A percentile compares a stretch with the other conserved stretches of the same genome.
phyloP scores from a whole-genome alignment of 1,140 invertebrate genomes.

The Aradophagus sp. region DNA sequence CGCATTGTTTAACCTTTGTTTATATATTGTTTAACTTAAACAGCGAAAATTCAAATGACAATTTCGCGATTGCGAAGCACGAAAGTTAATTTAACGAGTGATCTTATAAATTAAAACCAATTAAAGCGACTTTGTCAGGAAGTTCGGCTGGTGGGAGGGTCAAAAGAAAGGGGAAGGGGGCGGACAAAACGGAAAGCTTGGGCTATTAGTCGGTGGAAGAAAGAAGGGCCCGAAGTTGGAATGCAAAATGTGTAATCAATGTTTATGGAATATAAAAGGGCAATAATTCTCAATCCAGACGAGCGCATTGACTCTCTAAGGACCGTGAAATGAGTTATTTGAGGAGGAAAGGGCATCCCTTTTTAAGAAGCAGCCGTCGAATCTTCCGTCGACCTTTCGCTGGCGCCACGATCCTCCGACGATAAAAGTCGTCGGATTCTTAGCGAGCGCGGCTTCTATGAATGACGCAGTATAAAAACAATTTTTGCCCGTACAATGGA shows the following conservation, averaged over 20 bases:
- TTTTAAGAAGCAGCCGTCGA: constrained; percentile 44
- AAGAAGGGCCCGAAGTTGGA: constrained; percentile 4
- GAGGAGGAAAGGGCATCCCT: constrained; percentile 44
- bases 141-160: too few species aligned
- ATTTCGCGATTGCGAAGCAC: too few species aligned
- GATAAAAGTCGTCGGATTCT: constrained; percentile 53
- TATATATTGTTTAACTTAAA: too few species aligned
- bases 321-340: constrained; percentile 57
- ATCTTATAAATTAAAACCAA: too few species aligned
- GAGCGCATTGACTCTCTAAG: constrained; percentile 57
- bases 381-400: constrained; percentile 47
- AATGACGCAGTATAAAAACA: constrained; percentile 67
- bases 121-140: too few species aligned
- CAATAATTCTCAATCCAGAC: constrained; percentile 53
- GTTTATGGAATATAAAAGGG: constrained; percentile 54
- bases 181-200: constrained; percentile 7
- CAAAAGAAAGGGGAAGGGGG: too few species aligned
- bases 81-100: too few species aligned
- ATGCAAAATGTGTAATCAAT: constrained; percentile 47
- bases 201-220: background rate
- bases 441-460: constrained; percentile 40
- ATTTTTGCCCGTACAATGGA: constrained; percentile 65
- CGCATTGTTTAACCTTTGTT: too few species aligned
- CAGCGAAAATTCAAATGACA: too few species aligned
- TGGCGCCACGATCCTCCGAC: constrained; percentile 51